Evolutionary conservation across 2,888 invertebrate genomes (phyloP), one percentile per base, ranked within the genome.

Genomic region (Drosophila fungiperda): DNA sequence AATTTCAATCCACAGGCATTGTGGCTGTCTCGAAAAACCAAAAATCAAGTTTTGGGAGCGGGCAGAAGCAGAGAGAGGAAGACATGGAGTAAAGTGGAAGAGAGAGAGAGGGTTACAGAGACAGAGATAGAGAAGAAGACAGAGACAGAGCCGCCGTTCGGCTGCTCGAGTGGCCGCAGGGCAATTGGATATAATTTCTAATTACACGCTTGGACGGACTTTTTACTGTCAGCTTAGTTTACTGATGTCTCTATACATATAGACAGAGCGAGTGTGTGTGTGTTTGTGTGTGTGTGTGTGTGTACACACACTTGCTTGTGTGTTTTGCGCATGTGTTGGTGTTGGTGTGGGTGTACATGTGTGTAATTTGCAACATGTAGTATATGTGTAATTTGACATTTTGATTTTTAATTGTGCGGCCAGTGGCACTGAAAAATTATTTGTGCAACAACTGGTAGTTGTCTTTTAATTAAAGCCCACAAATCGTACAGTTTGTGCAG

Each of bases 131-230:
- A 23, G 20, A 15, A 7, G 29, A n/a, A 38, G n/a, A 15, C 38
- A 32, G 32, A 54, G 54, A 55, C 26, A 38, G 8, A 55, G 83
- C 59, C 68, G 68, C 81, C 65, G 68, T 67, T 78, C 86, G 75
- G 71, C 40, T 84, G 79, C 89, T 85, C 85, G 84, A 85, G 86
- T 86, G 84, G 85, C 91, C 92, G 84, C 91, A 85, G 91, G 91
- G 92, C 92, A 92, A 91, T 92, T 91, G 92, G 91, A 91, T 92
- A 91, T 91, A 92, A 91, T 92, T 91, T 91, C 91, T 92, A 91
- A 91, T 91, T 91, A 92, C 90, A 87, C 91, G 91, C 90, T 92
- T 92, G 91, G 90, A 87, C 87, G 91, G 89, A 89, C 89, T 87
- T 87, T 90, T 83, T 88, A 87, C 87, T 86, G 87, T 87, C 86